Evolutionary conservation across 2,113 vertebrate genomes (phyloP).

Genomic region (Xenopus borealis): DNA sequence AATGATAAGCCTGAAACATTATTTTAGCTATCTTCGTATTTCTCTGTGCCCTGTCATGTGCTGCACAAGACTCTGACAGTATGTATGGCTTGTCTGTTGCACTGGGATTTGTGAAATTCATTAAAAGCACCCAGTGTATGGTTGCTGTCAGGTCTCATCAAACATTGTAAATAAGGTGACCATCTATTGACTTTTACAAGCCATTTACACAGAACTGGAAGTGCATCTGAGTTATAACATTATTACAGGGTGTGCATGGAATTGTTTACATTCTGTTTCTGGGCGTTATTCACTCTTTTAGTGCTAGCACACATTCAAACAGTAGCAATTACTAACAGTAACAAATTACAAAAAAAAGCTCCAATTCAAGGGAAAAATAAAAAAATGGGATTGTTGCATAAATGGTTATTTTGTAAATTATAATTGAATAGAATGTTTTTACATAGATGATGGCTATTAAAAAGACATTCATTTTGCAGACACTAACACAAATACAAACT

Average conservation of each 20-base stretch:
- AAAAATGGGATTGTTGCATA: too few relatives aligned
- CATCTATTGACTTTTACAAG: slow-evolving; percentile 2
- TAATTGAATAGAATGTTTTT: too few relatives aligned
- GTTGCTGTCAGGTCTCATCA: slow-evolving; percentile 28
- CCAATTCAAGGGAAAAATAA: too few relatives aligned
- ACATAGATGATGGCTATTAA: too few relatives aligned
- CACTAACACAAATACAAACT: too few relatives aligned
- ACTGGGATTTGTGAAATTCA: slow-evolving; percentile 34
- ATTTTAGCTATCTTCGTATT: slow-evolving; percentile 3
- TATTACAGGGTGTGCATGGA: neutral
- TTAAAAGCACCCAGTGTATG: slow-evolving; percentile 19
- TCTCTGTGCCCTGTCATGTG: neutral
- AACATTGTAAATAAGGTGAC: slow-evolving; percentile 23
- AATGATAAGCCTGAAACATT: slow-evolving; percentile 2
- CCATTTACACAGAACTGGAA: neutral
- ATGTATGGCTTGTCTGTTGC: slow-evolving; percentile 8
- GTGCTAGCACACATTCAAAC: too few relatives aligned
- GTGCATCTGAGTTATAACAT: neutral
- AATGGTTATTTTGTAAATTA: too few relatives aligned
- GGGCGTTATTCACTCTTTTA: neutral
- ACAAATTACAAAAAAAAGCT: too few relatives aligned
- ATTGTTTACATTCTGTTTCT: neutral
- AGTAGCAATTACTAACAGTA: too few relatives aligned
- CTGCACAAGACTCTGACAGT: slow-evolving; percentile 14
- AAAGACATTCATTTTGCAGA: too few relatives aligned